These are phyloP conservation scores for Anoplopoma fimbria DNA, from an alignment of 2,113 vertebrate genomes.

Conservation along the genomic window DNA sequence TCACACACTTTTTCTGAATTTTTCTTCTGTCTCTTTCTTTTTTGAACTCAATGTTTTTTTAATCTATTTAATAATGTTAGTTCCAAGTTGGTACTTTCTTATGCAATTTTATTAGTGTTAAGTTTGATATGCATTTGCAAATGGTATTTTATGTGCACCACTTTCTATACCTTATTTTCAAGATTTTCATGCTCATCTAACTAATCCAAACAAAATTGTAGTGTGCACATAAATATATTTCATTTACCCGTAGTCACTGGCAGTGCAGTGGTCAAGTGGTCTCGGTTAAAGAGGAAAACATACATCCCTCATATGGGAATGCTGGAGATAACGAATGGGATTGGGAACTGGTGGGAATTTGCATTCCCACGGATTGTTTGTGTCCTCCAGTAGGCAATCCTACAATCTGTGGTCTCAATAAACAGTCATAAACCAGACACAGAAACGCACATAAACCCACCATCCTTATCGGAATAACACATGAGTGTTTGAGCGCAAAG, in stretches of 20 bases:
- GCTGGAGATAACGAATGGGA: constrained; percentile 73
- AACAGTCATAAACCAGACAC: constrained; percentile 78
- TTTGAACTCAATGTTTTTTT: not conserved
- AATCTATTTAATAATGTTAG: not conserved
- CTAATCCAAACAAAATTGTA: not conserved
- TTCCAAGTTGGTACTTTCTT: not conserved
- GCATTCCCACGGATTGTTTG: constrained; percentile 79
- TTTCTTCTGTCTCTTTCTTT: not conserved
- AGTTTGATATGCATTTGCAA: not conserved
- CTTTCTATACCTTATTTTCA: not conserved
- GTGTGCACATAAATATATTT: not conserved
- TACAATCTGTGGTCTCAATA: constrained; percentile 76
- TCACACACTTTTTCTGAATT: not conserved
- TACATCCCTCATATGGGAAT: constrained; percentile 73
- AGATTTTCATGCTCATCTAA: not conserved
- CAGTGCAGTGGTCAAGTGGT: constrained; percentile 18
- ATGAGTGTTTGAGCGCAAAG: constrained; percentile 67
- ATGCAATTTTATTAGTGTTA: not conserved
- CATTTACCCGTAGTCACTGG: constrained; percentile 5
- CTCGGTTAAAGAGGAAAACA: constrained; percentile 22
- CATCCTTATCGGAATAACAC: constrained; percentile 71
- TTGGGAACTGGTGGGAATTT: constrained; percentile 77
- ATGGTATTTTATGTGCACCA: not conserved
- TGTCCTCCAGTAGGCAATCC: constrained; percentile 64
- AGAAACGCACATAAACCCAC: constrained; percentile 42